Conservation (phyloP, 2,113 vertebrate species). For the Neofelis nebulosa region DNA sequence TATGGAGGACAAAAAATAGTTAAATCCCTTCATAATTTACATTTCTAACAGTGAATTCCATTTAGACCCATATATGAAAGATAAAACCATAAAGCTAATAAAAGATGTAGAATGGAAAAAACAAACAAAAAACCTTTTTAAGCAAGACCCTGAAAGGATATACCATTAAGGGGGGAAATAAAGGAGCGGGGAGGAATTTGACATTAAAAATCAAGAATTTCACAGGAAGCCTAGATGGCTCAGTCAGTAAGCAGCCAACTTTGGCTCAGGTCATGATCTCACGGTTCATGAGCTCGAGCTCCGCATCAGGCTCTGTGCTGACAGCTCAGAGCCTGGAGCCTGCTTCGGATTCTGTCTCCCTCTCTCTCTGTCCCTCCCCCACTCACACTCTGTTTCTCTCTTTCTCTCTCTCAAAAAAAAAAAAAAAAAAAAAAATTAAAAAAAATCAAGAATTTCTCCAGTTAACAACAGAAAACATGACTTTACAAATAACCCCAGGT, state of each 20-base stretch:
- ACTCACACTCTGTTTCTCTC: too few species aligned
- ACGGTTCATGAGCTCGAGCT: too few species aligned
- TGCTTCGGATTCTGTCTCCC: too few species aligned
- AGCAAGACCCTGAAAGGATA: background rate
- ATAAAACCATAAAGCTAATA: conserved; percentile 18
- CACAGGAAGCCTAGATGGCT: background rate
- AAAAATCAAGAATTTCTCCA: background rate
- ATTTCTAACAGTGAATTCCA: conserved; percentile 34
- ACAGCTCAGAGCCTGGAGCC: too few species aligned
- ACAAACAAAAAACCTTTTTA: background rate
- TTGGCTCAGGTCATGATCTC: too few species aligned
- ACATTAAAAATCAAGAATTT: conserved; percentile 12
- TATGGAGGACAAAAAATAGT: background rate
- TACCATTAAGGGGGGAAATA: background rate
- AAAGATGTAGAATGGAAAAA: background rate
- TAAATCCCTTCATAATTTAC: conserved; percentile 4
- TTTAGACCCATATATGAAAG: background rate
- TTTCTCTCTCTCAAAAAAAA: too few species aligned
- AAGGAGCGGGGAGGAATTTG: background rate
- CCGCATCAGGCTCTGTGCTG: too few species aligned
- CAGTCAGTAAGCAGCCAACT: too few species aligned
- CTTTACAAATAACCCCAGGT: background rate
- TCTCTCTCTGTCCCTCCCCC: too few species aligned
- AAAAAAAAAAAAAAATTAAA: too few species aligned
- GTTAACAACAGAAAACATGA: background rate